Base-by-base conservation (phyloP, 2,888 invertebrate genomes). In the Drosophila peninsularis region DNA sequence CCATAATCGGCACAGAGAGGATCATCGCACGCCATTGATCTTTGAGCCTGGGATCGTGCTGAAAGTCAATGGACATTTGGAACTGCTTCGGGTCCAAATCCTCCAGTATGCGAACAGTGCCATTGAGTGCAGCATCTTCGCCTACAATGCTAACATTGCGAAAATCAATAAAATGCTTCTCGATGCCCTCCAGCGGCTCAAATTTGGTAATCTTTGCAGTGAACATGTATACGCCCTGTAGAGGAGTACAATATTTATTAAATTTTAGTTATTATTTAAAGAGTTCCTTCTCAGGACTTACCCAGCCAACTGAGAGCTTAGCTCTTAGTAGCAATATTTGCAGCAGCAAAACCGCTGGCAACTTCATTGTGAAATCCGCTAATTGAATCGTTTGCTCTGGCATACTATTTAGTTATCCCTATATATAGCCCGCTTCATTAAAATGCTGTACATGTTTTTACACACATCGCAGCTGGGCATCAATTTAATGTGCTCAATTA, bases 401-500 rank as follows among this genome's bases (percentile, higher is more conserved):
- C 39, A 13, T 2, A 13, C 13, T 5, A 14, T 4, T 9, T 6
- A 14, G 4, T 9, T n/a, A 24, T 24, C 14, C 24, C 4, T 24
- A 24, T 47, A 11, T 45, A 63, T 36, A 55, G 27, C 3, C 24
- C 19, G 50, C 4, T 36, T 24, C 55, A 71, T 52, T 71, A 44
- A 76, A 71, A 7, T 19, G n/a, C 32, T 53, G 34, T 10, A 13
- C 39, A 45, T 58, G 37, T 53, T 39, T 56, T 13, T 17, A 5
- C 32, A 52, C 44, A 7, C 19, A 44, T 44, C 49, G 53, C 21
- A 42, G 17, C 11, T 17, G 41, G 10, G 3, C 27, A 45, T 56
- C 14, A 65, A 54, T 47, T 66, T 30, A 5, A 71, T 53, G 55
- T 64, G 71, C 37, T 39, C 71, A 75, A 54, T 70, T 49, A 56